Evolutionary conservation across 2,888 invertebrate species (phyloP).

Genomic region (Himalopsyche anomala): DNA sequence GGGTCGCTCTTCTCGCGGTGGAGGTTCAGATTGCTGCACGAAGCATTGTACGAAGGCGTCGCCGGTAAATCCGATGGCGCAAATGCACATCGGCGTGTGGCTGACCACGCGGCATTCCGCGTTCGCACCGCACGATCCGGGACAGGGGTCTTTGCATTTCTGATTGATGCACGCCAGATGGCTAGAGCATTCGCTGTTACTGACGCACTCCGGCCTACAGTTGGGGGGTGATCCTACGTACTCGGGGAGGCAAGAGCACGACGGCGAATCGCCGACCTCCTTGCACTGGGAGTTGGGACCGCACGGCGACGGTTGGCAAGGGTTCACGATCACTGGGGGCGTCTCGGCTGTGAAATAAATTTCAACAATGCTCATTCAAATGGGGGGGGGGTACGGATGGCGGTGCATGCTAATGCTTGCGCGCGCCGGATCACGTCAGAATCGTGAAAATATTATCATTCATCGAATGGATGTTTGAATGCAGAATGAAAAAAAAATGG

Average conservation of each 20-base stretch:
- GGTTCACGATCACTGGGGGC: slow-evolving; percentile 73
- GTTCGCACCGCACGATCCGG: slow-evolving; percentile 79
- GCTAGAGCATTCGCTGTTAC: slow-evolving; percentile 80
- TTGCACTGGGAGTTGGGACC: slow-evolving; percentile 80
- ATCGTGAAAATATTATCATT: no score
- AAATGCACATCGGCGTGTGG: slow-evolving; percentile 82
- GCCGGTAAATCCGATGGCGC: slow-evolving; percentile 78
- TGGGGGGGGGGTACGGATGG: no score
- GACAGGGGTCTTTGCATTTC: slow-evolving; percentile 83
- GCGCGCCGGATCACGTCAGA: no score
- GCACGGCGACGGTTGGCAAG: slow-evolving; percentile 81
- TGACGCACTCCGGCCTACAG: slow-evolving; percentile 81
- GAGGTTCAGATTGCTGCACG: slow-evolving; percentile 66
- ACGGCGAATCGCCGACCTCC: slow-evolving; percentile 74
- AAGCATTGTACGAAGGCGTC: slow-evolving; percentile 81
- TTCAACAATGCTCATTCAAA: no score
- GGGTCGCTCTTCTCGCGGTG: slow-evolving; percentile 68
- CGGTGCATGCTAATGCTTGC: no score
- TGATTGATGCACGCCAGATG: slow-evolving; percentile 80
- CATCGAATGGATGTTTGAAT: no score
- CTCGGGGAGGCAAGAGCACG: slow-evolving; percentile 78
- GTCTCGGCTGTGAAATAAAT: slow-evolving; percentile 69
- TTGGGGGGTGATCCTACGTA: slow-evolving; percentile 82
- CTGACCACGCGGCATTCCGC: slow-evolving; percentile 81
- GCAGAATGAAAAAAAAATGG: no score